A percentile compares a stretch with the other conserved stretches of the same genome.
Evolutionary conservation across 2,797 vertebrate species (phyloP).

Genomic region (Eulemur rubriventer): DNA sequence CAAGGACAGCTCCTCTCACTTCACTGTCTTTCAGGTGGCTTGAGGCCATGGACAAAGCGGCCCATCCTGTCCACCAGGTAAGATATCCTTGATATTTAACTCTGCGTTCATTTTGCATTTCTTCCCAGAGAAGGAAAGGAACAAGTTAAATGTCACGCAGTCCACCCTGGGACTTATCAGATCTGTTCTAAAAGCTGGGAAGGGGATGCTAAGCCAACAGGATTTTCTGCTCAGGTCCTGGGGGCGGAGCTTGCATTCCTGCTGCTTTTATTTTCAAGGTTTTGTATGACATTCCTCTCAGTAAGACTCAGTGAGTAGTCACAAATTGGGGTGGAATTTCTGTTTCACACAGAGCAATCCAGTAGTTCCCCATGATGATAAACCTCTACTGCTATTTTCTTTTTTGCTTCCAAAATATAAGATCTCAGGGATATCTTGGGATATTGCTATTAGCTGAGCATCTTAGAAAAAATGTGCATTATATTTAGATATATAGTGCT

Average conservation of each 20-base stretch:
- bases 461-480: neutral
- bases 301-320: neutral
- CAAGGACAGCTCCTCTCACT: neutral
- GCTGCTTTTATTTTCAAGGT: neutral
- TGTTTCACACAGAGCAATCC: neutral
- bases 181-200: neutral
- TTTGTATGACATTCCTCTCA: neutral
- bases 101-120: neutral
- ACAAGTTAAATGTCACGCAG: neutral
- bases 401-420: neutral
- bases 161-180: neutral
- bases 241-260: neutral
- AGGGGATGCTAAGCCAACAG: neutral
- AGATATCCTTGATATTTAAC: neutral
- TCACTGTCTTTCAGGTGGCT: slow-evolving; percentile 89
- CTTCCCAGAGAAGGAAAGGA: neutral
- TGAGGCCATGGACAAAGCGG: slow-evolving; percentile 91
- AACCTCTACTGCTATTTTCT: neutral
- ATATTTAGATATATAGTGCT: neutral
- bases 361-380: neutral
- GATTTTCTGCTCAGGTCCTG: neutral
- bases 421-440: neutral
- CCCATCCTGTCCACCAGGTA: slow-evolving; percentile 92
- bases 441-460: neutral
- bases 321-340: neutral